Percentiles rank a stretch among this genome's conserved stretches.
Evolutionary conservation across 64 coral and sea anemone species (phyloP).

Genomic region (Platygyra sinensis): DNA sequence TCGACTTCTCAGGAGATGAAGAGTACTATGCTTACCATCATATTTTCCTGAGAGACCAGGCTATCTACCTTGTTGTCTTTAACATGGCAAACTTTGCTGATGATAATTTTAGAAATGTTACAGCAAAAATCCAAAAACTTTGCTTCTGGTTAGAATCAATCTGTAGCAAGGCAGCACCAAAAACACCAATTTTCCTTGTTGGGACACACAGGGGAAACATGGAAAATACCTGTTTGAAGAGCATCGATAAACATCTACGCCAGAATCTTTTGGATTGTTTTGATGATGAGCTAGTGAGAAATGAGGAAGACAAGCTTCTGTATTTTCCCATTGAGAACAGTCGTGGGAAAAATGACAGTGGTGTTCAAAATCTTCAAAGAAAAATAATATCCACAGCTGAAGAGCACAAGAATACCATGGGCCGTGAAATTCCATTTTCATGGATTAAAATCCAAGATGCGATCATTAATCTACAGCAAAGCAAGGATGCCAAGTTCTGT

Average conservation of each 20-base stretch:
- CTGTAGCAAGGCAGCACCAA: conserved; percentile 13
- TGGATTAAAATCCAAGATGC: conserved; percentile 67
- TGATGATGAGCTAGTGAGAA: conserved; percentile 39
- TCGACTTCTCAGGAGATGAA: conserved; percentile 62
- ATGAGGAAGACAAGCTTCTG: conserved; percentile 40
- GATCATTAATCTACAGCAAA: not conserved
- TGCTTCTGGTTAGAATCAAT: conserved; percentile 63
- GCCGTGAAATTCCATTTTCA: conserved; percentile 37
- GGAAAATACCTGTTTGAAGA: not conserved
- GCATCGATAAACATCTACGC: conserved; percentile 25
- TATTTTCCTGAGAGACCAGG: conserved; percentile 56
- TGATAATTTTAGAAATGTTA: conserved; percentile 20
- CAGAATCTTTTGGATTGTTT: conserved; percentile 44
- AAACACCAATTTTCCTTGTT: conserved; percentile 51
- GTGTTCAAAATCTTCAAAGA: conserved; percentile 26
- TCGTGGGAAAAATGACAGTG: conserved; percentile 34
- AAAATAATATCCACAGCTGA: conserved; percentile 26
- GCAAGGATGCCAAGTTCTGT: not conserved
- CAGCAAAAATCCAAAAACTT: conserved; percentile 35
- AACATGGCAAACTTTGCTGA: conserved; percentile 39
- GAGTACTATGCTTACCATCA: conserved; percentile 66
- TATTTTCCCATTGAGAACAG: conserved; percentile 59
- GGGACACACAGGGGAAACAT: conserved; percentile 59
- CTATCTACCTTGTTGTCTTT: conserved; percentile 70
- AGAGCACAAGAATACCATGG: not conserved